Percentiles rank a stretch among this genome's conserved stretches.
Conservation (phyloP, 2,797 vertebrate species). For the Bradypodion ventrale region DNA sequence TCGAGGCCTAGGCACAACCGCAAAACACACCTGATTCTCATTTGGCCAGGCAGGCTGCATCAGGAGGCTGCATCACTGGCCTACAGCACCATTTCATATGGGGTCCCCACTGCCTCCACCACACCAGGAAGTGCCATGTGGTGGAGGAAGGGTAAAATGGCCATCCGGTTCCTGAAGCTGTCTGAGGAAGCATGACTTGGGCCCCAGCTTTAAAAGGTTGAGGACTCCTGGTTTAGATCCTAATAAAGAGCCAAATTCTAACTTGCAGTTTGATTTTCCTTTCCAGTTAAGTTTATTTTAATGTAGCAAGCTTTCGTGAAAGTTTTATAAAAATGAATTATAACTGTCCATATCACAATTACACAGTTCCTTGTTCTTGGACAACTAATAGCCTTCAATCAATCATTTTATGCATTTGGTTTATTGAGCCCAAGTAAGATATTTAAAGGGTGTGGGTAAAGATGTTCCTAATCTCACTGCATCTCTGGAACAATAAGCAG, state of each 20-base stretch:
- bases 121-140: no score
- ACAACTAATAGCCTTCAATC: constrained; percentile 18
- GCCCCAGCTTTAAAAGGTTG: no score
- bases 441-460: constrained; percentile 28
- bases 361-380: constrained; percentile 21
- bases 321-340: background rate
- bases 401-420: background rate
- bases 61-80: no score
- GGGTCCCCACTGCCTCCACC: no score
- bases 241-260: background rate
- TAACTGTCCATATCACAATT: background rate
- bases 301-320: background rate
- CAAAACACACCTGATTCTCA: no score
- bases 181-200: no score
- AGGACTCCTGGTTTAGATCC: no score
- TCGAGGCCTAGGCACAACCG: no score
- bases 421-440: background rate
- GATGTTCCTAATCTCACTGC: background rate
- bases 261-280: background rate
- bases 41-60: no score
- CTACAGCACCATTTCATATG: no score
- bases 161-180: no score
- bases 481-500: accelerated
- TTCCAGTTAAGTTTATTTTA: background rate
- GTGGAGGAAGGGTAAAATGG: no score